phyloP scores from a whole-genome alignment of 2,888 invertebrate species.

The Scaptomyza polygonia region DNA sequence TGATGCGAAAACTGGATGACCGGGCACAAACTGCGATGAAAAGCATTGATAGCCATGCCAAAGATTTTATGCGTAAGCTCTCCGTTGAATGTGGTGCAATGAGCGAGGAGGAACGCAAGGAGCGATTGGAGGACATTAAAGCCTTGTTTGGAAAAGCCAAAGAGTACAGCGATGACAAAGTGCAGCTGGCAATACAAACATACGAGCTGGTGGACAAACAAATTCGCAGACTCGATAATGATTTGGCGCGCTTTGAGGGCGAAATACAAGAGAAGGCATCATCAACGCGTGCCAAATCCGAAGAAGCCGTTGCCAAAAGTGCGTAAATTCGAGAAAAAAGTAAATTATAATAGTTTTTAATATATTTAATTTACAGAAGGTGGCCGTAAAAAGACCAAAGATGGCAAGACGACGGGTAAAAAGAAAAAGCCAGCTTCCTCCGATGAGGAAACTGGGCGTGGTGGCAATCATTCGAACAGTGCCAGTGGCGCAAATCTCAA shows the following conservation, averaged over 20 bases:
- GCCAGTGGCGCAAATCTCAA: conserved; percentile 52
- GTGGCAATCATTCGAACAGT: conserved; percentile 55
- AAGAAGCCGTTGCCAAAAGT: conserved; percentile 87
- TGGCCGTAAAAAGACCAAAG: conserved; percentile 89
- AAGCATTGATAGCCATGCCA: conserved; percentile 92
- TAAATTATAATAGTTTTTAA: background rate
- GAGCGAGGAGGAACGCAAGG: conserved; percentile 90
- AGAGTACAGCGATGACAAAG: conserved; percentile 98
- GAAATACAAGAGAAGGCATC: conserved; percentile 98
- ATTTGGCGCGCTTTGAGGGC: conserved; percentile 97
- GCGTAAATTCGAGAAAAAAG: conserved; percentile 55
- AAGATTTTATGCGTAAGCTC: conserved; percentile 83
- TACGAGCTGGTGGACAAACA: conserved; percentile 99
- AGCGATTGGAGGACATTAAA: conserved; percentile 90
- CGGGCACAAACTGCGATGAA: conserved; percentile 95
- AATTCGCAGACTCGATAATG: conserved; percentile 97
- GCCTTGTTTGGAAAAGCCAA: conserved; percentile 96
- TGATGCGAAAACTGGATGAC: conserved; percentile 97
- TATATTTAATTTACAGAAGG: conserved; percentile 85
- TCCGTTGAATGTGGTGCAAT: conserved; percentile 73
- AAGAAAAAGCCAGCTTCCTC: conserved; percentile 86
- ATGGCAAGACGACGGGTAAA: conserved; percentile 86
- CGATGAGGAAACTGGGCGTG: conserved; percentile 81
- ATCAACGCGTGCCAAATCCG: conserved; percentile 89
- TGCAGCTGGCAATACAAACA: conserved; percentile 98